A percentile compares a stretch with the other conserved stretches of the same genome.
phyloP scores from a whole-genome alignment of 2,888 invertebrate species.

The Drosophila hamatofila region DNA sequence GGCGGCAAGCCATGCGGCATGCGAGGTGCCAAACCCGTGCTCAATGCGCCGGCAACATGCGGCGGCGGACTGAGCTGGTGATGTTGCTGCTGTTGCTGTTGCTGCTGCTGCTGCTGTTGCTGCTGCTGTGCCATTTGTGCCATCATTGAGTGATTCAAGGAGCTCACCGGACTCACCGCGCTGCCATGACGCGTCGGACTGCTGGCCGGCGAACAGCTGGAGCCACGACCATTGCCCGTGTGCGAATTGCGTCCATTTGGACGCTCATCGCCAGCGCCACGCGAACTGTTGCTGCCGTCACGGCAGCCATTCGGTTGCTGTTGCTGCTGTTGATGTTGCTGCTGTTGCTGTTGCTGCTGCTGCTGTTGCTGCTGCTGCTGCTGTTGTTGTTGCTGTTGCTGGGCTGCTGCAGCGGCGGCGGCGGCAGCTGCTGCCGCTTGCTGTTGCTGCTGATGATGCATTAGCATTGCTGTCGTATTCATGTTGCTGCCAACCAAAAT shows the following conservation, averaged over 20 bases:
- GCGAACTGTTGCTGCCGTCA: slow-evolving; percentile 80
- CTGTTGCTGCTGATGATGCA: slow-evolving; percentile 83
- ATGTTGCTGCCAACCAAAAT: slow-evolving; percentile 64
- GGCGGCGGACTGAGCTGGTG: slow-evolving; percentile 89
- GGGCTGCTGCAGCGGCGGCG: slow-evolving; percentile 65
- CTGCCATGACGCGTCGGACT: slow-evolving; percentile 83
- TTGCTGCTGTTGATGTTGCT: slow-evolving; percentile 79
- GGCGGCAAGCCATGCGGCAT: slow-evolving; percentile 92
- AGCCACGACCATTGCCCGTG: slow-evolving; percentile 80
- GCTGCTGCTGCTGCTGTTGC: slow-evolving; percentile 85
- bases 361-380: slow-evolving; percentile 73
- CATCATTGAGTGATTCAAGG: slow-evolving; percentile 85
- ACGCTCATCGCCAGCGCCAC: slow-evolving; percentile 74
- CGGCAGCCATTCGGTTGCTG: slow-evolving; percentile 81
- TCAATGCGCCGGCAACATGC: slow-evolving; percentile 84
- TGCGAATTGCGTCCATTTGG: slow-evolving; percentile 78
- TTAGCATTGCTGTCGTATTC: slow-evolving; percentile 82
- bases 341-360: slow-evolving; percentile 76
- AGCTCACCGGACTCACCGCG: slow-evolving; percentile 85
- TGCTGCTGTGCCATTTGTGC: slow-evolving; percentile 84
- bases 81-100: slow-evolving; percentile 85
- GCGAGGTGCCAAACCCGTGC: slow-evolving; percentile 87
- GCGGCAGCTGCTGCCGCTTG: slow-evolving; percentile 72
- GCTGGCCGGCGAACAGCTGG: slow-evolving; percentile 84
- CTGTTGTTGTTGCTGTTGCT: slow-evolving; percentile 73